Conservation (phyloP, 2,113 vertebrate genomes). For the Aptenodytes patagonicus region DNA sequence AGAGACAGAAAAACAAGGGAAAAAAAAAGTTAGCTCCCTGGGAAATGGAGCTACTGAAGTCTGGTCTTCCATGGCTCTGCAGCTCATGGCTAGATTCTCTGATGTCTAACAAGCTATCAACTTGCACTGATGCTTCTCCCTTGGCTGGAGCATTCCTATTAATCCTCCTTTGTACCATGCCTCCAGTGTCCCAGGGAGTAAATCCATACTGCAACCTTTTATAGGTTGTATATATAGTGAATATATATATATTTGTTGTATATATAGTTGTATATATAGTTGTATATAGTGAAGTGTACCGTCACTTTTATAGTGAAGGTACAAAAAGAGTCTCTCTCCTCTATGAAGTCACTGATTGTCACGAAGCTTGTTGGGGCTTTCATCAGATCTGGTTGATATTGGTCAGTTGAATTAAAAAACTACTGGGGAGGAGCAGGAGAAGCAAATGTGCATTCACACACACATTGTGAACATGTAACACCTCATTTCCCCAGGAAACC, state of each 20-base stretch:
- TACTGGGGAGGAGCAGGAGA: background rate
- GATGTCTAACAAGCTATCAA: background rate
- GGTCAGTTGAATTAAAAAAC: background rate
- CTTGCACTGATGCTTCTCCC: background rate
- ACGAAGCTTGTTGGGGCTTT: background rate
- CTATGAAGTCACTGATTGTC: background rate
- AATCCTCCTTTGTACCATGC: background rate
- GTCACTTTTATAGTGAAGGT: background rate
- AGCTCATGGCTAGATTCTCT: background rate
- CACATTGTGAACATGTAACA: background rate
- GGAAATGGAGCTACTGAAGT: background rate
- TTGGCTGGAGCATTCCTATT: background rate
- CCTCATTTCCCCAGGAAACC: background rate
- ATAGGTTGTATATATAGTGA: background rate
- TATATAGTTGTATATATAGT: too few species aligned
- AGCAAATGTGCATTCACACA: background rate
- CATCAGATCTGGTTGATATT: background rate
- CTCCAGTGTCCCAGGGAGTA: background rate
- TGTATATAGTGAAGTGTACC: too few species aligned
- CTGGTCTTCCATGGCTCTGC: background rate
- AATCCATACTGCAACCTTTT: background rate
- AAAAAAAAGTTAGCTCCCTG: background rate
- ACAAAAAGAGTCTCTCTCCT: background rate
- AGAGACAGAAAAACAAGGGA: background rate
- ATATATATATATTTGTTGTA: too few species aligned